Percentiles rank a stretch among this genome's conserved stretches.
These are phyloP conservation scores for Thyatira batis DNA, from an alignment of 2,888 invertebrate species.

Conservation along the genomic window DNA sequence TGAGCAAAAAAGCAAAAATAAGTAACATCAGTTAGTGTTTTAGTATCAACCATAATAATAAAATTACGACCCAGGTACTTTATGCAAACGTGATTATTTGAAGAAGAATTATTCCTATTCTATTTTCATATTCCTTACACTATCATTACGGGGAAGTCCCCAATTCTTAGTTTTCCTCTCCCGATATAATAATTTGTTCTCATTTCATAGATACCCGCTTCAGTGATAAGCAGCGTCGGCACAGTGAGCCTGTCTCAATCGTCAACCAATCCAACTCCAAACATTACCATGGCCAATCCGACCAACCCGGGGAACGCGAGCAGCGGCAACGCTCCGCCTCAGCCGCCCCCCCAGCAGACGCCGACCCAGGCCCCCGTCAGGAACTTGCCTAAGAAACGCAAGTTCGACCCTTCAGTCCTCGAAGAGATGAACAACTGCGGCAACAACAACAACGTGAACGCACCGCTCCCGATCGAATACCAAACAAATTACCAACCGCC, in stretches of 20 bases:
- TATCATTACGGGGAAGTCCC: background rate
- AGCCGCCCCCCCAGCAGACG: conserved; percentile 58
- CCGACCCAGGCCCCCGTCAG: conserved; percentile 84
- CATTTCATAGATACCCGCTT: conserved; percentile 78
- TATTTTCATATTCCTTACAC: background rate
- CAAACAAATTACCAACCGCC: conserved; percentile 55
- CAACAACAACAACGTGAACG: conserved; percentile 62
- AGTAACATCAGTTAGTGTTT: too few relatives aligned
- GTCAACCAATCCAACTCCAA: conserved; percentile 61
- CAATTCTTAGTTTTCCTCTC: background rate
- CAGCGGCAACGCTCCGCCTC: conserved; percentile 50
- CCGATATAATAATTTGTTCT: conserved; percentile 1
- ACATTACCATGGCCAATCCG: conserved; percentile 74
- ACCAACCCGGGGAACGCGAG: conserved; percentile 70
- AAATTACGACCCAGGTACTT: too few relatives aligned
- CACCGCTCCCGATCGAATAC: conserved; percentile 56
- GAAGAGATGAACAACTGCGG: conserved; percentile 85
- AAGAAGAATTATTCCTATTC: background rate
- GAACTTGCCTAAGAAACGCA: conserved; percentile 96
- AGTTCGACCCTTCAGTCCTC: conserved; percentile 90
- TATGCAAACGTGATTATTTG: background rate
- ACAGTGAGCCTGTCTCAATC: conserved; percentile 79
- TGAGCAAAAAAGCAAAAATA: too few relatives aligned
- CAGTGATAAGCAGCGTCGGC: conserved; percentile 83
- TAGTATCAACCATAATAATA: too few relatives aligned